Conservation (phyloP, 2,113 vertebrate genomes). For the Maccullochella peelii region DNA sequence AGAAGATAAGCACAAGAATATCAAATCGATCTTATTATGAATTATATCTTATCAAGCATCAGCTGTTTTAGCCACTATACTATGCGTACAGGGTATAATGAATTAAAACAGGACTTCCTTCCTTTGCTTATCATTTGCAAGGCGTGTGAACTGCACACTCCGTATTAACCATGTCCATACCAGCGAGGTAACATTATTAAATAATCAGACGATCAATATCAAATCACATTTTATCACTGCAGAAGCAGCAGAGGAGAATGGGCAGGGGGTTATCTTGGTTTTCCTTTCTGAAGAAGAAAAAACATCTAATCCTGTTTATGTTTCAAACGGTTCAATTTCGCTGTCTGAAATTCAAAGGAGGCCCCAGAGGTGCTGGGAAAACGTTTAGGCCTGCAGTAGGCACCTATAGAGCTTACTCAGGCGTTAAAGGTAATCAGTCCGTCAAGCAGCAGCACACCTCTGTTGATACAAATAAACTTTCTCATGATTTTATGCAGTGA, state of each 20-base stretch:
- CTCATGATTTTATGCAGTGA: constrained; percentile 24
- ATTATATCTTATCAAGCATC: not conserved
- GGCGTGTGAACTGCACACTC: constrained; percentile 7
- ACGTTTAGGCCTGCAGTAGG: constrained; percentile 38
- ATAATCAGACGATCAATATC: constrained; percentile 49
- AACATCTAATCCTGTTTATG: constrained; percentile 52
- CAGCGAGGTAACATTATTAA: constrained; percentile 31
- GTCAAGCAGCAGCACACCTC: constrained; percentile 24
- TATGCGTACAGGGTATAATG: not conserved
- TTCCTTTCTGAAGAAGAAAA: constrained; percentile 31
- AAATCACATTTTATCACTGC: constrained; percentile 29
- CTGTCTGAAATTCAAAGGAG: constrained; percentile 47
- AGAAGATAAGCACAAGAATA: not conserved
- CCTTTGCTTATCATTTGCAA: constrained; percentile 15
- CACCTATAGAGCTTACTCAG: constrained; percentile 23
- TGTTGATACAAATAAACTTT: constrained; percentile 49
- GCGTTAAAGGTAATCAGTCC: constrained; percentile 53
- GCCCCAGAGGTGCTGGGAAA: constrained; percentile 11
- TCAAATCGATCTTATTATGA: not conserved
- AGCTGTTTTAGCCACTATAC: not conserved
- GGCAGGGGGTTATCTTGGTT: constrained; percentile 10
- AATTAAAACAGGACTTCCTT: not conserved
- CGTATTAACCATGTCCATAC: not conserved
- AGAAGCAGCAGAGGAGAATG: constrained; percentile 29
- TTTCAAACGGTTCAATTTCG: constrained; percentile 67